phyloP scores from a whole-genome alignment of 2,797 vertebrate genomes.

The Phrynocephalus forsythii region DNA sequence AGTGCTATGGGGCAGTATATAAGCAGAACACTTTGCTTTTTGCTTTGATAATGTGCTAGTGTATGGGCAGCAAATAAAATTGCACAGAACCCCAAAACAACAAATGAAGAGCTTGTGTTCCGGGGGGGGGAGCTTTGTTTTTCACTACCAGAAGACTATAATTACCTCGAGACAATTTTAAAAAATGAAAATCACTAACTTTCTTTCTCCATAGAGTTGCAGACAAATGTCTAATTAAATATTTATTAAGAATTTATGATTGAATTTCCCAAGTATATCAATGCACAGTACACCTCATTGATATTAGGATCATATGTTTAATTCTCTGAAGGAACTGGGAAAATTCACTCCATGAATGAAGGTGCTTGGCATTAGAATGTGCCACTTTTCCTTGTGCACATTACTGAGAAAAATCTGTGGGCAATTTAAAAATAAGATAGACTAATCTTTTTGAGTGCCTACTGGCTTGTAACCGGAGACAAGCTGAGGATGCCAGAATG shows the following conservation, averaged over 20 bases:
- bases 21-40: no score
- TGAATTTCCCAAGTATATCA: slow-evolving; percentile 69
- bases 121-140: background rate
- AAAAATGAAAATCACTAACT: slow-evolving; percentile 63
- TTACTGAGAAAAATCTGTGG: slow-evolving; percentile 57
- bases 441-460: slow-evolving; percentile 77
- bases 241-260: slow-evolving; percentile 71
- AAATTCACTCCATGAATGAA: slow-evolving; percentile 53
- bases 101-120: background rate
- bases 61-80: background rate
- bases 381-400: slow-evolving; percentile 57
- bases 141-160: slow-evolving; percentile 50
- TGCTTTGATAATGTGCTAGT: background rate
- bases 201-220: slow-evolving; percentile 66
- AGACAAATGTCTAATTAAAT: slow-evolving; percentile 71
- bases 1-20: no score
- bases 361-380: slow-evolving; percentile 55
- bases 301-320: slow-evolving; percentile 67
- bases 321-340: slow-evolving; percentile 67
- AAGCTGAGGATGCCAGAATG: slow-evolving; percentile 77
- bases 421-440: slow-evolving; percentile 75
- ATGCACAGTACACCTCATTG: slow-evolving; percentile 60
- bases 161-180: slow-evolving; percentile 61
- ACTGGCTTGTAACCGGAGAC: slow-evolving; percentile 73
- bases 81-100: no score